These are phyloP conservation scores for Anhinga anhinga DNA, from an alignment of 2,113 vertebrate species.

Conservation along the genomic window DNA sequence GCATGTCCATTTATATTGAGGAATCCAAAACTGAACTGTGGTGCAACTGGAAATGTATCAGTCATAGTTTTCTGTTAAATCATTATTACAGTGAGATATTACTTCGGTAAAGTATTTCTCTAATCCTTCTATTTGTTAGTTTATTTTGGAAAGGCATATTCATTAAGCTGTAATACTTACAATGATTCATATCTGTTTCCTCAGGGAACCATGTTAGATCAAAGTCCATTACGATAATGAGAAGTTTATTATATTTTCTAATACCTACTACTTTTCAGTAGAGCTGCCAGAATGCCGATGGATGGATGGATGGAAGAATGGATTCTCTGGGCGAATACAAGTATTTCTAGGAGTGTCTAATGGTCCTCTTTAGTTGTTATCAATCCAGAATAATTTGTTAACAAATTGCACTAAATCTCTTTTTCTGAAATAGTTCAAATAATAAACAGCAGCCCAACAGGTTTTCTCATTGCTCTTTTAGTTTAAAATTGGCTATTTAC, in stretches of 20 bases:
- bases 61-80: background rate
- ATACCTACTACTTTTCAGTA: background rate
- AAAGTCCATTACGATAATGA: background rate
- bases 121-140: background rate
- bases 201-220: background rate
- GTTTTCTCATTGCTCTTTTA: background rate
- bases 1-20: background rate
- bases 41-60: background rate
- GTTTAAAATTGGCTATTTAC: background rate
- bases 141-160: constrained; percentile 35
- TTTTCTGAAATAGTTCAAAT: background rate
- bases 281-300: background rate
- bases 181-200: constrained; percentile 8
- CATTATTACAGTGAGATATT: background rate
- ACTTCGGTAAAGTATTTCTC: background rate
- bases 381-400: background rate
- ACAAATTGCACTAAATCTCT: background rate
- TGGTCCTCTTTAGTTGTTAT: background rate
- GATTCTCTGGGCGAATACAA: background rate
- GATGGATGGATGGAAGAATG: background rate
- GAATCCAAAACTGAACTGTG: background rate
- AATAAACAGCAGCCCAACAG: background rate
- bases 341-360: background rate
- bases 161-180: background rate
- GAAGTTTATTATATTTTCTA: constrained; percentile 41